These are phyloP conservation scores for Tragelaphus buxtoni DNA, from an alignment of 2,113 vertebrate genomes.

Conservation along the genomic window DNA sequence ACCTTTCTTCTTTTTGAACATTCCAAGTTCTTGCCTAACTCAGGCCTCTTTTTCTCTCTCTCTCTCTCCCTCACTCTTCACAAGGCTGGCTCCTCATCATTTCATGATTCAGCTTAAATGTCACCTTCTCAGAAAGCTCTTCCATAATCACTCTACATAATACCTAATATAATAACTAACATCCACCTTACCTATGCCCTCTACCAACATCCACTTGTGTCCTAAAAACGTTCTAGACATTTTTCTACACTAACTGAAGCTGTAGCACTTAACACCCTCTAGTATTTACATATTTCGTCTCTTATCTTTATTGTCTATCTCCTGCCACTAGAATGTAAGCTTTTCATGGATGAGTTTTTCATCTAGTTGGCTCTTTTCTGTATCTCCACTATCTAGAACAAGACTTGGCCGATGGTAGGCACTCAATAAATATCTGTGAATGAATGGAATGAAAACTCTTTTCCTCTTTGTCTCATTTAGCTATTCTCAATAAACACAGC, in stretches of 20 bases:
- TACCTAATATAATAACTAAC: not conserved
- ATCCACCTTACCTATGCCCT: not conserved
- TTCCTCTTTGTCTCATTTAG: conserved; percentile 5
- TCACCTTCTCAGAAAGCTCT: not conserved
- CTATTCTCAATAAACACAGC: conserved; percentile 41
- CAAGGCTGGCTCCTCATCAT: not conserved
- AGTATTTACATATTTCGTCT: not conserved
- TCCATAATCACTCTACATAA: not conserved
- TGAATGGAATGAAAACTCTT: not conserved
- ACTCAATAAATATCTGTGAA: not conserved
- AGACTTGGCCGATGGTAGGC: not conserved
- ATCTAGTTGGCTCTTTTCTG: not conserved
- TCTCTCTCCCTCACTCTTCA: not conserved
- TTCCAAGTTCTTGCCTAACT: not conserved
- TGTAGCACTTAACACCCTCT: not conserved
- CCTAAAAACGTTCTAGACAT: not conserved
- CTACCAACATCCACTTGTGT: not conserved
- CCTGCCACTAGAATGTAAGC: not conserved
- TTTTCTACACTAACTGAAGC: not conserved
- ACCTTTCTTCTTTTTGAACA: not conserved
- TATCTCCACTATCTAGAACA: not conserved
- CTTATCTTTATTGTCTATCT: not conserved
- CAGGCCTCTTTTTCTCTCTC: not conserved
- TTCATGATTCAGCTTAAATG: conserved; percentile 7
- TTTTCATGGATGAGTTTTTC: not conserved